Percentiles rank a stretch among this genome's conserved stretches.
phyloP scores from a whole-genome alignment of 2,888 invertebrate genomes.

The Axea sp. region DNA sequence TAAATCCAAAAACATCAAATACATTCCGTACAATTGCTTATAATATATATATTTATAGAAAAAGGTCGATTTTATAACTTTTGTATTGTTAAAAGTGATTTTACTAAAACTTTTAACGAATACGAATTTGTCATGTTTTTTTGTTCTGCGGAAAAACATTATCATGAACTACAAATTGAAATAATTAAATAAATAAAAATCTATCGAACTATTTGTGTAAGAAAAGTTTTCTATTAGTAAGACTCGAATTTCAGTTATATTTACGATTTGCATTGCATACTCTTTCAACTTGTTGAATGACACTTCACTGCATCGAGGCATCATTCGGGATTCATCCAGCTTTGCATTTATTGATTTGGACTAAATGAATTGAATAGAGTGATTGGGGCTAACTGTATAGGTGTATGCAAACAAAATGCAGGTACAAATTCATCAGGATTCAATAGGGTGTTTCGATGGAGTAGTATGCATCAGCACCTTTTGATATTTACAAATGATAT shows the following conservation, averaged over 20 bases:
- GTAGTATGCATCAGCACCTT: conserved; percentile 31
- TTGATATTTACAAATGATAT: conserved; percentile 22
- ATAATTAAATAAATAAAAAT: conserved; percentile 28
- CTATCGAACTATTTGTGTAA: conserved; percentile 26
- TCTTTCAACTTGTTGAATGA: conserved; percentile 45
- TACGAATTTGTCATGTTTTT: no score
- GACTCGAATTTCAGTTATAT: conserved; percentile 38
- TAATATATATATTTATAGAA: no score
- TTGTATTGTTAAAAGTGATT: no score
- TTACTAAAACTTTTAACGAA: no score
- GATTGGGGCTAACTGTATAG: conserved; percentile 48
- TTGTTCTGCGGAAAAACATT: no score
- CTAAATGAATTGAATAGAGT: conserved; percentile 52
- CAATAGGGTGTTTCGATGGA: conserved; percentile 38
- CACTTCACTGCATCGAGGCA: conserved; percentile 42
- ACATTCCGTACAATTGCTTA: no score
- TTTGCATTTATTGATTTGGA: conserved; percentile 46
- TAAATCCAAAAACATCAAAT: no score
- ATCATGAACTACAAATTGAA: no score
- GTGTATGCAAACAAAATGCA: conserved; percentile 40
- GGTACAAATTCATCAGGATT: conserved; percentile 42
- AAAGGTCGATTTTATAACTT: no score
- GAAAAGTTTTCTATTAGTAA: conserved; percentile 35
- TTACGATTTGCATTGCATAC: conserved; percentile 45
- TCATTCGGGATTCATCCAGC: conserved; percentile 39